Conservation (phyloP, 2,888 invertebrate species). For the Theodoxus fluviatilis region DNA sequence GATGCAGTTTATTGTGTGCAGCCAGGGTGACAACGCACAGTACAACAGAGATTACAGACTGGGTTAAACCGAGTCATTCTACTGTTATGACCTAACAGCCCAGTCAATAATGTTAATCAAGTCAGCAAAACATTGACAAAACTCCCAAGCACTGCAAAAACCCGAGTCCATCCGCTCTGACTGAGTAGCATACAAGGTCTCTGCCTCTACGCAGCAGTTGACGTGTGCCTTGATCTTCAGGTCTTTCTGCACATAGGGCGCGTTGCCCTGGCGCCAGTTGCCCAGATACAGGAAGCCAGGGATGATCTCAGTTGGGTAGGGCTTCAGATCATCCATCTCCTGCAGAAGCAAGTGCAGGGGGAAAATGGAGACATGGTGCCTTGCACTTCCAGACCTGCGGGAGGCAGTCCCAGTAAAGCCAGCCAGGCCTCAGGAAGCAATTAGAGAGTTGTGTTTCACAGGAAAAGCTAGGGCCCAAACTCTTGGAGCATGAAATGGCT, state of each 20-base stretch:
- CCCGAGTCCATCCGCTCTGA: neutral
- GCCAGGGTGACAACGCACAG: too few relatives aligned
- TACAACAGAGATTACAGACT: too few relatives aligned
- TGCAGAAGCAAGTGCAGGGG: constrained; percentile 32
- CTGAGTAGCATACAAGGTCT: constrained; percentile 60
- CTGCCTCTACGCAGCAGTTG: constrained; percentile 57
- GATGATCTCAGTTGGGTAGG: constrained; percentile 63
- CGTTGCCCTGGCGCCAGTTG: constrained; percentile 60
- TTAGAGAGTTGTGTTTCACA: too few relatives aligned
- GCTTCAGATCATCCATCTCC: constrained; percentile 63
- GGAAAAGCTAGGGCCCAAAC: too few relatives aligned
- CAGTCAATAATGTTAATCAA: neutral
- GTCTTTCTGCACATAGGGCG: constrained; percentile 62
- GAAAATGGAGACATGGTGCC: neutral
- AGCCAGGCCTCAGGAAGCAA: too few relatives aligned
- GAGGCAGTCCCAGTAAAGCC: too few relatives aligned
- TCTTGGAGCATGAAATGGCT: too few relatives aligned
- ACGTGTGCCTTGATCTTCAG: constrained; percentile 63
- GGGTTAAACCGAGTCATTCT: too few relatives aligned
- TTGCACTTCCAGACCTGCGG: too few relatives aligned
- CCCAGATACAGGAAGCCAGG: constrained; percentile 62
- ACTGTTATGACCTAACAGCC: too few relatives aligned
- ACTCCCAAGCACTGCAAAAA: neutral
- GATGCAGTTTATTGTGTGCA: too few relatives aligned
- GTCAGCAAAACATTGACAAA: neutral